Evolutionary conservation across 2,113 vertebrate species (phyloP).

Genomic region (Charadrius vociferus): DNA sequence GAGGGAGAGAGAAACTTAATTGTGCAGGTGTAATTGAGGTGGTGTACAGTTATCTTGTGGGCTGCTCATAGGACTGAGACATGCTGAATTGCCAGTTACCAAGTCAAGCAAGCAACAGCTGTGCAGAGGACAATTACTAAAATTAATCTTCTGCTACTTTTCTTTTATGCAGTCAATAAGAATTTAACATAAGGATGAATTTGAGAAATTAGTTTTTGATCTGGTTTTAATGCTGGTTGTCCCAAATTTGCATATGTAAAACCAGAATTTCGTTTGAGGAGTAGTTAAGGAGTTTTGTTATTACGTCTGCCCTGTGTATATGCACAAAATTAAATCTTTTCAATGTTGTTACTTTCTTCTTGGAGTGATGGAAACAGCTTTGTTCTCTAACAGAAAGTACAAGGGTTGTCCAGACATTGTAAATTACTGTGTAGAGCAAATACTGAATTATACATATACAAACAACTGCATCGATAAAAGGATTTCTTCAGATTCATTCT

Average conservation of each 20-base stretch:
- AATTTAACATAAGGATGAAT: background rate
- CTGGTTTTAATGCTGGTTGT: background rate
- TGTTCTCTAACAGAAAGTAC: background rate
- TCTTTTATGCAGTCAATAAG: background rate
- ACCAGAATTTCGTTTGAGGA: background rate
- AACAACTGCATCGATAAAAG: constrained; percentile 20
- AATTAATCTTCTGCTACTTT: background rate
- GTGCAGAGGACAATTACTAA: background rate
- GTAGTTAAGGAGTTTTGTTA: background rate
- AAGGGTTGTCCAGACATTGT: background rate
- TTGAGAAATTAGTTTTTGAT: background rate
- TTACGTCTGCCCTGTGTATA: background rate
- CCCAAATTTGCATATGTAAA: background rate
- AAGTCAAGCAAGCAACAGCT: background rate
- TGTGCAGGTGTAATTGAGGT: constrained; percentile 18
- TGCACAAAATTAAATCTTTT: background rate
- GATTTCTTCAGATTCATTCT: background rate
- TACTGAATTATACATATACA: constrained; percentile 43
- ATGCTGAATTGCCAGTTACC: background rate
- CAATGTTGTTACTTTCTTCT: background rate
- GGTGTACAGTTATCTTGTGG: background rate
- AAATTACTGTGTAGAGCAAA: constrained; percentile 2
- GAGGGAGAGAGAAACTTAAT: background rate
- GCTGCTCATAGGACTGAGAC: background rate
- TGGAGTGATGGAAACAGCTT: constrained; percentile 9